phyloP scores from a whole-genome alignment of 2,888 invertebrate species.

The Tetramorium bicarinatum region DNA sequence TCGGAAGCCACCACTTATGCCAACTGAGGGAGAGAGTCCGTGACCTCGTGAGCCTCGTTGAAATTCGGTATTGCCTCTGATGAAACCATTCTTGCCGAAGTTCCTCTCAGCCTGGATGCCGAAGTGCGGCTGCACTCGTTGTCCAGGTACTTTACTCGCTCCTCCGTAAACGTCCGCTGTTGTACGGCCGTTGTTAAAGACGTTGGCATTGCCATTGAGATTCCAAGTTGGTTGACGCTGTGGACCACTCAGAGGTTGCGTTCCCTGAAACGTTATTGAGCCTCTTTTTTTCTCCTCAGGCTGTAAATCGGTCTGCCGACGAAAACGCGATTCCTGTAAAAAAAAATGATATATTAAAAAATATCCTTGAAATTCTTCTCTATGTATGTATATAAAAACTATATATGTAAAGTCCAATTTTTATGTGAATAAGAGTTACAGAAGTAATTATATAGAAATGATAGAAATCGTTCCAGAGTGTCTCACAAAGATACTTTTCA shows the following conservation, averaged over 20 bases:
- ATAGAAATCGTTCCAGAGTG: neutral
- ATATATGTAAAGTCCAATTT: neutral
- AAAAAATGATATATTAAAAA: neutral
- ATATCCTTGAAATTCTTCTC: neutral
- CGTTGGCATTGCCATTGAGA: constrained; percentile 11
- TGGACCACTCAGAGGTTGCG: constrained; percentile 28
- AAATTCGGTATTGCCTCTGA: constrained; percentile 14
- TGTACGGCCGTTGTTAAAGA: neutral
- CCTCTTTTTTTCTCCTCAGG: neutral
- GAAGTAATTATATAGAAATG: neutral
- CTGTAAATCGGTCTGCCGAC: neutral
- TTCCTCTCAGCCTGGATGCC: constrained; percentile 24
- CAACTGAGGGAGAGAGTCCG: constrained; percentile 30
- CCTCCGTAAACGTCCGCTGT: neutral
- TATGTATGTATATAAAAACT: neutral
- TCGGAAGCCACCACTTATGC: constrained; percentile 13
- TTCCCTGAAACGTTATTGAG: constrained; percentile 22
- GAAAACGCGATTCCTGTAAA: constrained; percentile 2
- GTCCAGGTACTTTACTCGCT: constrained; percentile 33
- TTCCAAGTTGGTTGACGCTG: constrained; percentile 34
- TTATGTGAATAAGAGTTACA: neutral
- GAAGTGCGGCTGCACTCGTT: constrained; percentile 25
- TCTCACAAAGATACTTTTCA: neutral
- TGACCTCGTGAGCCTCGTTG: neutral
- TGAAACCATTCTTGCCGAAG: constrained; percentile 13